Base-by-base conservation (phyloP, 1,140 invertebrate species). In the Drosophila carrolli region DNA sequence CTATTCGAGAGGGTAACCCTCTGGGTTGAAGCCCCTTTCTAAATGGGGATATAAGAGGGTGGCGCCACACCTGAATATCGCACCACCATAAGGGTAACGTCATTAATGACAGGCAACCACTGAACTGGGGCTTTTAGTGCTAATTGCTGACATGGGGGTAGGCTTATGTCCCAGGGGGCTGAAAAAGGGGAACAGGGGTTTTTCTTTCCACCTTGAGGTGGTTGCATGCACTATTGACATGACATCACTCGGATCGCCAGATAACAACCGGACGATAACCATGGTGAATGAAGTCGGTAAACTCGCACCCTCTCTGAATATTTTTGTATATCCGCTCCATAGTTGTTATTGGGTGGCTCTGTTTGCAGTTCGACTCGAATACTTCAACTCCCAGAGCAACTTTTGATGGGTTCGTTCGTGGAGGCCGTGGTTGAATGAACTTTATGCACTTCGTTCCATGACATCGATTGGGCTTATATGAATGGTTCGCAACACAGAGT, bases 371-470 rank as follows among this genome's bases (percentile, higher is more conserved):
- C 23, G 27, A 5, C 62, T 63, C 29, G 60, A 51, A 66, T 66
- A 66, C 65, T 68, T 68, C 65, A 68, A 68, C 65, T 68, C 60
- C 56, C 53, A 46, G 78, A 75, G 70, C 75, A 85, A 67, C 65
- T 81, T 81, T 67, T 75, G 72, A 75, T 38, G 46, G 61, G 59
- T 71, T 71, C 35, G 44, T 16, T 11, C 19, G 65, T 27, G 29
- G 74, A 75, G 60, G 48, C 47, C 73, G 65, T 78, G 83, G 84
- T 88, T 88, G 84, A 88, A 88, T 84, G 84, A 88, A 88, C 84
- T 41, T 37, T 62, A 54, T 75, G 44, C 47, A 82, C 35, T 81
- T 57, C 40, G 55, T 57, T 57, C 76, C 75, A 72, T 79, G 71
- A 47, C 53, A 68, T 56, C 71, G 72, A 75, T 75, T 76, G 38